These are phyloP conservation scores for Palythoa heliodiscus DNA, from an alignment of 92 coral and sea anemone species.

Conservation along the genomic window DNA sequence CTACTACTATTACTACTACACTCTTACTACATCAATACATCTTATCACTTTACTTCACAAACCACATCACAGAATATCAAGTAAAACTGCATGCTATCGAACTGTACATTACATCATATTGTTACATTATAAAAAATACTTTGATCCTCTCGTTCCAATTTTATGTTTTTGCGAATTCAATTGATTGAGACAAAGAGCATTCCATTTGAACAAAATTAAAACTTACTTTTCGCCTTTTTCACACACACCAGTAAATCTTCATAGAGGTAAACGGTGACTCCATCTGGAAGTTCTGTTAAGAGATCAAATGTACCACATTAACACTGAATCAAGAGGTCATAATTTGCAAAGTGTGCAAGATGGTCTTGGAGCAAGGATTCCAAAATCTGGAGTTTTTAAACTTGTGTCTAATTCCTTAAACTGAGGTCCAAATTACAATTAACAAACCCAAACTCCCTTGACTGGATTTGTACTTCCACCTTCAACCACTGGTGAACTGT, in stretches of 20 bases:
- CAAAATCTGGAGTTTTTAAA: no score
- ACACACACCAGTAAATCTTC: conserved; percentile 62
- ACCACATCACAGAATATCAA: no score
- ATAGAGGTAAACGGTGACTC: conserved; percentile 68
- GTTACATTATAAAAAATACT: not conserved
- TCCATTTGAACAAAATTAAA: not conserved
- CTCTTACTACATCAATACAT: not conserved
- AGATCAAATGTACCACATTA: conserved; percentile 12
- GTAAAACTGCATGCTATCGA: no score
- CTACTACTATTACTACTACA: no score
- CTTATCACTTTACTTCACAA: not conserved
- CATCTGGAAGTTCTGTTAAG: conserved; percentile 67
- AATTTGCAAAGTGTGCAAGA: no score
- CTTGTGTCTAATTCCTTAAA: no score
- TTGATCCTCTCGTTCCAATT: not conserved
- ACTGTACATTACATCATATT: no score
- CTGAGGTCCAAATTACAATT: no score
- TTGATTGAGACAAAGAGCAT: not conserved
- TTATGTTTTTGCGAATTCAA: not conserved
- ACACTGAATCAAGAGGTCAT: not conserved
- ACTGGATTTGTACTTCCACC: no score
- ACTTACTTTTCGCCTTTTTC: conserved; percentile 76
- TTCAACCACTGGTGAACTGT: no score
- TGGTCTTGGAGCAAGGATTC: no score
- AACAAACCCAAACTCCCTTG: no score